A percentile compares a stretch with the other conserved stretches of the same genome.
Evolutionary conservation across 2,888 invertebrate genomes (phyloP).

Genomic region (Agrilus mali): DNA sequence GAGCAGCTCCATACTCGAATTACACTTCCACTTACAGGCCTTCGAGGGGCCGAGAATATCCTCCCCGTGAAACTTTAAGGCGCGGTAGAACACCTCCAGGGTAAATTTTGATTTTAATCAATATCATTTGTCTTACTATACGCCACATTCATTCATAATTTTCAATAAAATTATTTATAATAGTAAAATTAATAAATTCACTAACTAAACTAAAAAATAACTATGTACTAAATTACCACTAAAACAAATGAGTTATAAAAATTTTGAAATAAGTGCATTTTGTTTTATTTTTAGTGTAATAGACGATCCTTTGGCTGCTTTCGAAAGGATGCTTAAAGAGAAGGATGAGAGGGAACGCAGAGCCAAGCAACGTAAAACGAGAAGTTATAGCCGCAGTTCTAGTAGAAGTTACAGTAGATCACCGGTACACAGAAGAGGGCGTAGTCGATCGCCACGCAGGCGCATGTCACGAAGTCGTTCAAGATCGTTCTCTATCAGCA

Average conservation of each 20-base stretch:
- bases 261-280: no score
- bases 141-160: no score
- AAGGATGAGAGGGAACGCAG: conserved; percentile 63
- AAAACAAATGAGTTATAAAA: no score
- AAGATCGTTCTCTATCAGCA: conserved; percentile 41
- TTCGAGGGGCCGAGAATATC: conserved; percentile 16
- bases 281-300: conserved; percentile 44
- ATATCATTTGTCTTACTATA: no score
- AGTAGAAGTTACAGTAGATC: conserved; percentile 34
- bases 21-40: conserved; percentile 21
- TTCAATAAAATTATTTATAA: no score
- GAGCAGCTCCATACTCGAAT: conserved; percentile 20
- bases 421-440: conserved; percentile 34
- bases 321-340: conserved; percentile 74
- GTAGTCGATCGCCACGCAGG: conserved; percentile 30
- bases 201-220: no score
- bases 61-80: conserved; percentile 29
- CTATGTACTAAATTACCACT: no score
- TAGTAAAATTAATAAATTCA: no score
- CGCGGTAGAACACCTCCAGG: conserved; percentile 34
- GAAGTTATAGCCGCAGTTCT: conserved; percentile 39
- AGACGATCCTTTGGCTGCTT: conserved; percentile 77
- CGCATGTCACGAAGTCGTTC: conserved; percentile 25
- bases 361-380: conserved; percentile 45
- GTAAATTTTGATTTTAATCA: conserved; percentile 27